phyloP scores from a whole-genome alignment of 2,888 invertebrate species.

The Dryocosmus kuriphilus region DNA sequence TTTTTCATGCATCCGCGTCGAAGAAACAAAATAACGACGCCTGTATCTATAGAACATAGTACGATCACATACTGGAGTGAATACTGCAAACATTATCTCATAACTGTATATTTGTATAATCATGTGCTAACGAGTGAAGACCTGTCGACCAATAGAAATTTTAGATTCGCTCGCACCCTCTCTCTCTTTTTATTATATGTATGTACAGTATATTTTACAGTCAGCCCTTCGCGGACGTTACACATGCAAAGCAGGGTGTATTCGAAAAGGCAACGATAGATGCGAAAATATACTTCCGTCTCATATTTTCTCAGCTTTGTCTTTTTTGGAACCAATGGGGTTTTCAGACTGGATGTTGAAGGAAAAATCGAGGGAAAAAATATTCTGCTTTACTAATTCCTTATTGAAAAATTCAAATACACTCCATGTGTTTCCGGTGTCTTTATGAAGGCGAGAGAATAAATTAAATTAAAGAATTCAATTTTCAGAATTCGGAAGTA shows the following conservation, averaged over 20 bases:
- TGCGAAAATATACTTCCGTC: conserved; percentile 19
- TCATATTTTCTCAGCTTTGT: conserved; percentile 12
- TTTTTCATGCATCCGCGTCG: conserved; percentile 57
- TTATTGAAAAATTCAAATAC: conserved; percentile 2
- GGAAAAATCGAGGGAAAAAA: too few relatives aligned
- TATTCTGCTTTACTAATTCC: conserved; percentile 10
- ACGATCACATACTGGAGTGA: conserved; percentile 43
- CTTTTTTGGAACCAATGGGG: background rate
- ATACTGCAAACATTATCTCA: conserved; percentile 45
- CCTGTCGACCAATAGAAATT: conserved; percentile 57
- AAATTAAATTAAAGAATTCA: background rate
- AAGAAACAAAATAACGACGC: conserved; percentile 55
- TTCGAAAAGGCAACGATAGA: conserved; percentile 3
- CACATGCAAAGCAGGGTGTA: background rate
- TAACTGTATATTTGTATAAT: conserved; percentile 41
- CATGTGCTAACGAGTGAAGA: conserved; percentile 57
- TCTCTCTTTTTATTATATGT: conserved; percentile 36
- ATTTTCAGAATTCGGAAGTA: background rate
- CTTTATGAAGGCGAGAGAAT: background rate
- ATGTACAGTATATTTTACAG: conserved; percentile 37
- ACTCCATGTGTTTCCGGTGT: background rate
- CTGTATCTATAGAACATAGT: conserved; percentile 53
- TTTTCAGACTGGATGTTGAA: background rate
- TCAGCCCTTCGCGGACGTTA: conserved; percentile 23
- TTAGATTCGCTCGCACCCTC: conserved; percentile 58